Evolutionary conservation across 2,888 invertebrate species (phyloP), one percentile per base, ranked within the genome.

Genomic region (Pachycephus smyrnensis): DNA sequence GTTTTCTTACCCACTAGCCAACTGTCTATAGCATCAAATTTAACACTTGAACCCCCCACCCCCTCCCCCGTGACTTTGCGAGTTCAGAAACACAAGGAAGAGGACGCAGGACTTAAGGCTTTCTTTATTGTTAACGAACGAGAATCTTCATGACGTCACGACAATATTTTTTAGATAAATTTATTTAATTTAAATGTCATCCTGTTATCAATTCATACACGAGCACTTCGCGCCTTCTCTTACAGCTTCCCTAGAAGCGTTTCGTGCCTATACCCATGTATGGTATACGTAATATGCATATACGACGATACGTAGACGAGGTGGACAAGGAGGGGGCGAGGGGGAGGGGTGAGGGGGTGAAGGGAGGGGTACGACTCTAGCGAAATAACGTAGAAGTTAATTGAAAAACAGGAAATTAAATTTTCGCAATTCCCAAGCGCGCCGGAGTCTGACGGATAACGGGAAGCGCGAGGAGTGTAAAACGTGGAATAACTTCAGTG

Each of bases 321-420:
- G n/a, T 23, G 23, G 33, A 33, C 4, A 37, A 68, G 68, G 69
- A 23, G 37, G 68, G 9, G 30, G 35, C 15, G 71, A 33, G 30
- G 69, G 30, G n/a, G n/a, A n/a, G n/a, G n/a, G n/a, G n/a, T n/a
- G n/a, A n/a, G n/a, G n/a, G n/a, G n/a, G n/a, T n/a, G n/a, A n/a
- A n/a, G n/a, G n/a, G n/a, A n/a, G n/a, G n/a, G n/a, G n/a, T n/a
- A n/a, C n/a, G n/a, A n/a, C 36, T 71, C 36, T 73, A 33, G 36
- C 69, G 69, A 75, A 74, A 77, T 82, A 85, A 84, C 84, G 82
- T 77, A 73, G 80, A 80, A 84, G 86, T 85, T 85, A 85, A 87
- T 87, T 86, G 86, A 83, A 87, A 87, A 86, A 86, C 84, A 85
- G 86, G 86, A 87, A 88, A 88, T 88, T 86, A 86, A 84, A 86